phyloP scores from a whole-genome alignment of 2,113 vertebrate species.

The Tenebrosternarchus preto region DNA sequence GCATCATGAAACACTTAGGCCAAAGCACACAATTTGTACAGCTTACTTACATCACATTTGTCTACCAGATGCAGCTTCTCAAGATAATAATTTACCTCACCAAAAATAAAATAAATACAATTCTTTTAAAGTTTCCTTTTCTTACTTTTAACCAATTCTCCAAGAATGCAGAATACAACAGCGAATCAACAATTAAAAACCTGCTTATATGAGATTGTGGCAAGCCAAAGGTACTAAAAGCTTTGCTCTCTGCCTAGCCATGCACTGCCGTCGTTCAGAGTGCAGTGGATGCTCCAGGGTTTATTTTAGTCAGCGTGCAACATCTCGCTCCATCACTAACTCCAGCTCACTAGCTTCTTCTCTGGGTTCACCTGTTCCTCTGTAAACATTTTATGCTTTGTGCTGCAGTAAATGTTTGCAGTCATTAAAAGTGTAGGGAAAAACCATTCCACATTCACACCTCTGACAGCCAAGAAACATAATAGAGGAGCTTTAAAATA shows the following conservation, averaged over 20 bases:
- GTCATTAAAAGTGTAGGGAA: slow-evolving; percentile 50
- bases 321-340: slow-evolving; percentile 23
- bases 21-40: neutral
- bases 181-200: neutral
- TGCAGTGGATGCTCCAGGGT: slow-evolving; percentile 2
- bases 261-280: slow-evolving; percentile 30
- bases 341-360: slow-evolving; percentile 33
- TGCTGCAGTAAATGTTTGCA: slow-evolving; percentile 50
- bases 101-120: neutral
- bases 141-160: neutral
- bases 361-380: slow-evolving; percentile 36
- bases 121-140: neutral
- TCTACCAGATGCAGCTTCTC: neutral
- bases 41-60: neutral
- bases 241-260: neutral
- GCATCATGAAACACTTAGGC: neutral
- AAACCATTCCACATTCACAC: slow-evolving; percentile 28
- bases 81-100: neutral
- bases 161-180: neutral
- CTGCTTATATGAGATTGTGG: neutral
- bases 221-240: slow-evolving; percentile 31
- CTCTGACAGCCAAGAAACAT: slow-evolving; percentile 32
- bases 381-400: slow-evolving; percentile 60
- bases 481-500: neutral
- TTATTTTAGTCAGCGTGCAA: slow-evolving; percentile 10